Percentiles rank a stretch among this genome's conserved stretches.
Evolutionary conservation across 2,113 vertebrate species (phyloP).

Genomic region (Hirundichthys speculiger): DNA sequence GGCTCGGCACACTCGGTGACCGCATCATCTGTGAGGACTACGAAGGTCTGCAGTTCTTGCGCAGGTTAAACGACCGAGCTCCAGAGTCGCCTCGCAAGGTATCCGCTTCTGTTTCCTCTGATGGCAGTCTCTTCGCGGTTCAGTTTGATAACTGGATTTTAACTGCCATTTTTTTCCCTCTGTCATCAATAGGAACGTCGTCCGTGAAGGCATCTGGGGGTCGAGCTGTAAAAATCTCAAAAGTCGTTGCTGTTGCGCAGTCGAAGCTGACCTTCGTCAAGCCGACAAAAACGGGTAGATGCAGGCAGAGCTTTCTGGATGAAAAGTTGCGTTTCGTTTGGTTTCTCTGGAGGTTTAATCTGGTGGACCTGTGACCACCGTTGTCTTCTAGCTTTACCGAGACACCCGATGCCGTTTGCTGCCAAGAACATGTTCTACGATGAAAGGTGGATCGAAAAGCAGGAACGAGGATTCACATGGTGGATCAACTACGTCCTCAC

Average conservation of each 20-base stretch:
- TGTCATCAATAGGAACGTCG: conserved; percentile 40
- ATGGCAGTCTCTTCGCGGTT: not conserved
- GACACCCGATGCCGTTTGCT: conserved; percentile 94
- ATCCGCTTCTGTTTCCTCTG: not conserved
- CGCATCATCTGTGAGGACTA: conserved; percentile 39
- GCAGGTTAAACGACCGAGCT: conserved; percentile 41
- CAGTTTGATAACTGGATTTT: not conserved
- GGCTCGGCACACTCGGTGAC: conserved; percentile 43
- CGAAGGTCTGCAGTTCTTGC: conserved; percentile 32
- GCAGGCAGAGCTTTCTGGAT: not conserved
- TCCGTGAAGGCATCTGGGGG: conserved; percentile 47
- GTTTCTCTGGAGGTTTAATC: not conserved
- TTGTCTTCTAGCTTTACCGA: conserved; percentile 84
- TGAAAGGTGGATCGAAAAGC: conserved; percentile 96
- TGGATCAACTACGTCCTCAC: conserved; percentile 97
- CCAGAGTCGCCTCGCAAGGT: conserved; percentile 63
- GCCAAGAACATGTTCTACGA: conserved; percentile 98
- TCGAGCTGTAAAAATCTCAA: conserved; percentile 52
- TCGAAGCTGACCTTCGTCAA: conserved; percentile 88
- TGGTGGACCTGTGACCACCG: rapidly evolving
- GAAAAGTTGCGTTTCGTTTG: too few relatives aligned
- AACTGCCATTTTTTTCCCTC: not conserved
- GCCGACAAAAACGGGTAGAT: conserved; percentile 85
- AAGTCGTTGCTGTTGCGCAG: conserved; percentile 84
- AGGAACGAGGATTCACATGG: conserved; percentile 92